Percentiles rank a stretch among this genome's conserved stretches.
These are phyloP conservation scores for Stictonetta naevosa DNA, from an alignment of 2,113 vertebrate species.

Conservation along the genomic window DNA sequence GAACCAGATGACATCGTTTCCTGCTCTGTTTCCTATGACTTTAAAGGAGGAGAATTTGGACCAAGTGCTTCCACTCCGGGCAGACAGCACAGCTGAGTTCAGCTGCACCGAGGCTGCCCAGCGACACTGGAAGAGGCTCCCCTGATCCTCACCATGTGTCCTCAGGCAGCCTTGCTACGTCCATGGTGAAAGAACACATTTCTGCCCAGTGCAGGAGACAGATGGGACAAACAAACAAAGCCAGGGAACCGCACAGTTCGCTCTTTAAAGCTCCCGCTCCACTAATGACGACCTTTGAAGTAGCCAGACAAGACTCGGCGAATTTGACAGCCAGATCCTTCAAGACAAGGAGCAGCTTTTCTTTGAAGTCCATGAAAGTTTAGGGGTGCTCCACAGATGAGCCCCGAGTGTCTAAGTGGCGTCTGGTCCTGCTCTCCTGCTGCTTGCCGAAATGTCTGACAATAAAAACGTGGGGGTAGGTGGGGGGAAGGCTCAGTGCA, in stretches of 20 bases:
- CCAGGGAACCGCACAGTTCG: not conserved
- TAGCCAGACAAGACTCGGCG: not conserved
- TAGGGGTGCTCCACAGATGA: not conserved
- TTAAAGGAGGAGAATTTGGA: not conserved
- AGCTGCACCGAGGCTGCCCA: not conserved
- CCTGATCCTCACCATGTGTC: not conserved
- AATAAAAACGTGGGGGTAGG: not conserved
- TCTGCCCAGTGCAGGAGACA: not conserved
- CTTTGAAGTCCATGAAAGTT: not conserved
- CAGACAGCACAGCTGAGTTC: not conserved
- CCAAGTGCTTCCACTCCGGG: fast-evolving
- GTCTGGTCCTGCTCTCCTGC: not conserved
- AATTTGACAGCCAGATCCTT: not conserved
- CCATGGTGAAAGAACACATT: fast-evolving
- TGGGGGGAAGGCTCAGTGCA: not conserved
- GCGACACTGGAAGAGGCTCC: not conserved
- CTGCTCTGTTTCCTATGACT: slow-evolving; percentile 23
- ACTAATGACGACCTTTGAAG: not conserved
- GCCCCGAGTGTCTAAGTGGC: not conserved
- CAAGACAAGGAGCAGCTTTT: not conserved
- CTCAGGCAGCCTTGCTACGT: not conserved
- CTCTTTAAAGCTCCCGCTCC: not conserved
- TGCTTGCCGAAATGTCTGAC: not conserved
- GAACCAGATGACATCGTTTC: slow-evolving; percentile 7
- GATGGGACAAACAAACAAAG: not conserved